Base-by-base conservation (phyloP, 2,888 invertebrate species). In the Xestoiulus laeticollis region DNA sequence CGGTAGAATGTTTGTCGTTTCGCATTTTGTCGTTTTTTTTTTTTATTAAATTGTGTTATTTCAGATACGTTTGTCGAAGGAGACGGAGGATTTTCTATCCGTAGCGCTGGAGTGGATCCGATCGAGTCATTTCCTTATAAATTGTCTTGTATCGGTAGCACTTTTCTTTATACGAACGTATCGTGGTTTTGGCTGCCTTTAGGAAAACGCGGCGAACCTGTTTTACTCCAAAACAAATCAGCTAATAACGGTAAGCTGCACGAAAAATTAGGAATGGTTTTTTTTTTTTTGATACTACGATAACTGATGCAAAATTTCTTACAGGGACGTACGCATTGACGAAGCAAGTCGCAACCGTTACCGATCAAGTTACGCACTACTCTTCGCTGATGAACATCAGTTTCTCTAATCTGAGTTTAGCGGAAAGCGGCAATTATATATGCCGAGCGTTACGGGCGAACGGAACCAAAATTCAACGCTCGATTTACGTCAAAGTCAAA, bases 131-230 rank as follows among this genome's bases (percentile, higher is more conserved):
- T 84, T 14, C 59, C 87, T 16, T 87, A 53, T 22, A 83, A 43
- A 5, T 38, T 89, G 78, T 30, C 26, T 10, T 89, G 89, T 38
- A 88, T 86, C 0, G 87, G 87, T 8, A 88, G 85, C 43, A 85
- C 19, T 0, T 88, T 88, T 26, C 87, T 88, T 48, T 89, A 87
- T 38, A 53, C 88, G 16, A 59, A 85, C 8, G 26, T 89, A 6
- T 30, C 68, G 5, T 89, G 89, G 89, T 22, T 33, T 22, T 88
- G 85, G 87, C 38, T 83, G 43, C 68, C 68, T 68, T 4, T 68
- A 10, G 68, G 26, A 26, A 26, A 22, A 68, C 26, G 8, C 26
- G 68, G 68, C 10, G 68, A 68, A 68, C 68, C 68, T 26, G 10
- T 26, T 10, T 22, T 22, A 3, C 8, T 68, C 10, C 26, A 10